These are phyloP conservation scores for Eidolon helvum DNA, from an alignment of 2,113 vertebrate genomes.

Conservation along the genomic window DNA sequence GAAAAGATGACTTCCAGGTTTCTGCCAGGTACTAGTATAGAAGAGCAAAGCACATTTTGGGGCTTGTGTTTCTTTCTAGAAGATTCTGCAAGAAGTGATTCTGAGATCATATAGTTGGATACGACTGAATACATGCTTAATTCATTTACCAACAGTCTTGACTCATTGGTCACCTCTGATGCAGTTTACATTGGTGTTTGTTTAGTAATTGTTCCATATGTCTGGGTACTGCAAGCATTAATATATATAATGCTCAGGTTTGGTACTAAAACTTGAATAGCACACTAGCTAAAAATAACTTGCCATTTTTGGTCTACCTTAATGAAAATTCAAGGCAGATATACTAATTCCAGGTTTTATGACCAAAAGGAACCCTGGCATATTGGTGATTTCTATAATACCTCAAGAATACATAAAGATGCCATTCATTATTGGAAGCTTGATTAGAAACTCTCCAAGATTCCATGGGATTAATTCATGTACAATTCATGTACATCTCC, in stretches of 20 bases:
- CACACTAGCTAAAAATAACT: not conserved
- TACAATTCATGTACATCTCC: not conserved
- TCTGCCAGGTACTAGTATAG: not conserved
- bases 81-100: not conserved
- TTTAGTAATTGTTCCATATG: not conserved
- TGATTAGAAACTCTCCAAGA: not conserved
- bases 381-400: not conserved
- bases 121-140: not conserved
- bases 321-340: not conserved
- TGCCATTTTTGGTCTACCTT: not conserved
- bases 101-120: not conserved
- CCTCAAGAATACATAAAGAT: not conserved
- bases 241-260: not conserved
- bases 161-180: not conserved
- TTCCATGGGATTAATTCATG: not conserved
- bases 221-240: not conserved
- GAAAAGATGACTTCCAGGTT: not conserved
- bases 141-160: not conserved
- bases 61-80: not conserved
- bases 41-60: not conserved
- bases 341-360: not conserved
- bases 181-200: not conserved
- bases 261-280: not conserved
- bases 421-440: not conserved
- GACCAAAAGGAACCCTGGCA: not conserved